These are phyloP conservation scores for Julus scanicus DNA, from an alignment of 2,888 invertebrate species.

Conservation along the genomic window DNA sequence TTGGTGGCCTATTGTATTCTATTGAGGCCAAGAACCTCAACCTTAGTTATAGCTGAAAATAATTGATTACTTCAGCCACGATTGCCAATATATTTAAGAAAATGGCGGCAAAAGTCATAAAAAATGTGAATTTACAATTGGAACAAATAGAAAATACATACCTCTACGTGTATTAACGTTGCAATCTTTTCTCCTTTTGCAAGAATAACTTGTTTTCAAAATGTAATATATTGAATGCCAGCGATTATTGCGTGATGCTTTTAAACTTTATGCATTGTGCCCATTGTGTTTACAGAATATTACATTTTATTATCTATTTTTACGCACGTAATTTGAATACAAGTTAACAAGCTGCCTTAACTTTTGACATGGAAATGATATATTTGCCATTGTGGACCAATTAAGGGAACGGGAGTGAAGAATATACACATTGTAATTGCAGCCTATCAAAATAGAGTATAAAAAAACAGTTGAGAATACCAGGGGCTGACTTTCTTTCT, in stretches of 20 bases:
- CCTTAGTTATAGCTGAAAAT: slow-evolving; percentile 2
- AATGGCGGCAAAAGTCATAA: neutral
- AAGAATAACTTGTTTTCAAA: neutral
- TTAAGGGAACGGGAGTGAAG: neutral
- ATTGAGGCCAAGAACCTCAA: slow-evolving; percentile 49
- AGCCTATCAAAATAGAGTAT: neutral
- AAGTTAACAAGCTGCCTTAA: neutral
- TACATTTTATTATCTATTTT: slow-evolving; percentile 25
- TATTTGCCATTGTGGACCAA: neutral
- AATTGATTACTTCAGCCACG: neutral
- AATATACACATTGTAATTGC: slow-evolving; percentile 8
- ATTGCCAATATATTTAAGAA: neutral
- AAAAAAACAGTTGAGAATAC: neutral
- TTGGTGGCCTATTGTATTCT: neutral
- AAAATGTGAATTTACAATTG: neutral
- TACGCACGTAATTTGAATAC: slow-evolving; percentile 5
- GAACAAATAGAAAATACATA: neutral
- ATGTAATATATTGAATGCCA: neutral
- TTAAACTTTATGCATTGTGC: neutral
- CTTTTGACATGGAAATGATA: slow-evolving; percentile 8
- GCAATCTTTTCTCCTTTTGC: neutral
- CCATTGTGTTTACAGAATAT: neutral
- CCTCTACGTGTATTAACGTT: neutral
- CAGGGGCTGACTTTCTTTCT: neutral
- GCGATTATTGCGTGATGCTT: slow-evolving; percentile 2